Evolutionary conservation across 2,113 vertebrate species (phyloP), one percentile per base, ranked within the genome.

Genomic region (Neodon shergylaensis): DNA sequence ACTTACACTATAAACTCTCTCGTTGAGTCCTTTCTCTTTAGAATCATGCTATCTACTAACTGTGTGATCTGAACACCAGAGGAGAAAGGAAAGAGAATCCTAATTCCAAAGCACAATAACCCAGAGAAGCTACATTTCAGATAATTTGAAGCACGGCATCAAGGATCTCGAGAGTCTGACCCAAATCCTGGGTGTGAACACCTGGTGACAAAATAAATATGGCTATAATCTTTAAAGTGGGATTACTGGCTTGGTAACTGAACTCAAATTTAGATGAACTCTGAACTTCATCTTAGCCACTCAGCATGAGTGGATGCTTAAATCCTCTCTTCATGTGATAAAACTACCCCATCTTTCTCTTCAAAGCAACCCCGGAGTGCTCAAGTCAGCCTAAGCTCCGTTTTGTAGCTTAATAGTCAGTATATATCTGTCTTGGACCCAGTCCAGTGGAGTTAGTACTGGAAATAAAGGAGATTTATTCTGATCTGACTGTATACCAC

Each of bases 61-160:
- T 94, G 61, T 72, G 90, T 44, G 70, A 88, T 90, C 73, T 90
- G 78, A 95, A 96, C 82, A 63, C 39, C 39, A 83, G 79, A 94
- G 74, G 78, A 88, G 31, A 52, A 95, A 92, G 52, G 49, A 31
- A 42, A 90, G n/a, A 94, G 14, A 77, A 16, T 90, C 49, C 90
- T 70, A 58, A 76, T 76, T 78, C 26, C 95, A 81, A 12, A 65
- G 84, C 24, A 76, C 9, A 79, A 26, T 58, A 52, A 88, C 90
- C 24, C 91, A 90, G 78, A 92, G 91, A 88, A 90, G 22, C 42
- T 70, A 65, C 54, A 66, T 10, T 70, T 78, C 44, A 93, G 22
- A 76, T 88, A 61, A 70, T 61, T 95, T 36, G 94, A 58, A 92
- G 39, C 2, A 10, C 63, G 28, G 58, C 19, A 4, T n/a, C 77